Base-by-base conservation (phyloP, 2,797 vertebrate species). In the Enteromius viviparus region DNA sequence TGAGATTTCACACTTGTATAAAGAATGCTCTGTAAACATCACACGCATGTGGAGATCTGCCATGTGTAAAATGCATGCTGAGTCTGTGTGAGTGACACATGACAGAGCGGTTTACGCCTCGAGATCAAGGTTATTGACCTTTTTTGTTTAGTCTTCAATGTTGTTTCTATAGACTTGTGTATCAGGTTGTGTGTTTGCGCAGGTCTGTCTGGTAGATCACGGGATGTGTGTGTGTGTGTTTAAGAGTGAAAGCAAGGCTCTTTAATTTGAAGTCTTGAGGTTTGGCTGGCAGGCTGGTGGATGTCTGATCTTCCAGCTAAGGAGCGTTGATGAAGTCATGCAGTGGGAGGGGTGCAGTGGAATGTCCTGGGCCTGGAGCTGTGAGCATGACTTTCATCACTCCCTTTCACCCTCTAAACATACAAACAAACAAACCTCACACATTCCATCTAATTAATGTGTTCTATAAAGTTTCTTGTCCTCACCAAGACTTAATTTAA, bases 101-200 rank as follows among this genome's bases (percentile, higher is more conserved):
- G 76, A 88, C 87, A 80, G 77, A 85, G 78, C 64, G 84, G 87
- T 78, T 88, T 88, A 86, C 90, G 87, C 90, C 83, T 88, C 42
- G 71, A 90, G 85, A 89, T 87, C 82, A 88, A 88, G 87, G 87
- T 88, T 81, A 82, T 75, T 81, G 87, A 81, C 89, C 90, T 94
- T 94, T 26, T 90, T 92, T 93, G 90, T 94, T 94, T 93, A 93
- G 55, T 47, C 55, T 53, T 37, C 2, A 1, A 23, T 70, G 77
- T 71, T 83, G 26, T 70, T 64, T 72, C 51, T 45, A 10, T 42
- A 12, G 12, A 64, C 66, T 70, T 40, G 66, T 75, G 77, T 75
- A 80, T 82, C 34, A 23, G 81, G 85, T 86, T 82, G 85, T 85
- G 89, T 87, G 86, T 83, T 80, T 40, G 42, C 68, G 47, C 78